Evolutionary conservation across 2,888 invertebrate species (phyloP).

Genomic region (Boloria selene): DNA sequence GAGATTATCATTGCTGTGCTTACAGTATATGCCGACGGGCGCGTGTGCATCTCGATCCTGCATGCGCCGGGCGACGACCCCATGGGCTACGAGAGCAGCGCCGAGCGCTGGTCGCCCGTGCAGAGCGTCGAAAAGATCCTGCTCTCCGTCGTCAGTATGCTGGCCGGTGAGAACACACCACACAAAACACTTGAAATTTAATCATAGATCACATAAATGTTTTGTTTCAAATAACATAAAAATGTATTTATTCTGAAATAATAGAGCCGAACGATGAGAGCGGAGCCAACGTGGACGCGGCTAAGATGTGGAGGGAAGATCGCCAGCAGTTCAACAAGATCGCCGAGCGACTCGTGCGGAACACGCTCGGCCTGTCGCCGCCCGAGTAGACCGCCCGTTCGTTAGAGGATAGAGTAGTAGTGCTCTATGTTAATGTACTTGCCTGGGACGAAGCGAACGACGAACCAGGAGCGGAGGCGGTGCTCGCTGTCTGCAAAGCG

Average conservation of each 20-base stretch:
- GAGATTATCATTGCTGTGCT: background rate
- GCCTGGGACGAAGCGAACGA: background rate
- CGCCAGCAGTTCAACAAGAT: constrained; percentile 95
- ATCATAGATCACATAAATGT: no score
- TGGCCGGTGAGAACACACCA: constrained; percentile 83
- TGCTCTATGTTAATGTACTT: background rate
- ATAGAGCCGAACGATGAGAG: constrained; percentile 99
- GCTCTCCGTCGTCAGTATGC: constrained; percentile 98
- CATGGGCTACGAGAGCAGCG: constrained; percentile 99
- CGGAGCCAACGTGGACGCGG: constrained; percentile 99
- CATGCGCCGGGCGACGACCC: constrained; percentile 99
- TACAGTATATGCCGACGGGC: constrained; percentile 94
- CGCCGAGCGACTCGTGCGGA: constrained; percentile 94
- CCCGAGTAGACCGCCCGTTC: constrained; percentile 41
- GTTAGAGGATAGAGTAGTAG: background rate
- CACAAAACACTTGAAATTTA: no score
- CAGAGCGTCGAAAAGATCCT: constrained; percentile 99
- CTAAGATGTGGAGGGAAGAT: constrained; percentile 99
- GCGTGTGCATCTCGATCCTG: constrained; percentile 99
- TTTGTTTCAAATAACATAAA: no score
- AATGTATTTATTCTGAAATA: background rate
- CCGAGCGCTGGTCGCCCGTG: constrained; percentile 99
- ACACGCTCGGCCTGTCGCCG: constrained; percentile 89
- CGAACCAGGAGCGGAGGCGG: background rate
- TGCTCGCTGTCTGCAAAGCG: no score